Evolutionary conservation across 92 coral and sea anemone species (phyloP).

Genomic region (Zoanthus gigantus): DNA sequence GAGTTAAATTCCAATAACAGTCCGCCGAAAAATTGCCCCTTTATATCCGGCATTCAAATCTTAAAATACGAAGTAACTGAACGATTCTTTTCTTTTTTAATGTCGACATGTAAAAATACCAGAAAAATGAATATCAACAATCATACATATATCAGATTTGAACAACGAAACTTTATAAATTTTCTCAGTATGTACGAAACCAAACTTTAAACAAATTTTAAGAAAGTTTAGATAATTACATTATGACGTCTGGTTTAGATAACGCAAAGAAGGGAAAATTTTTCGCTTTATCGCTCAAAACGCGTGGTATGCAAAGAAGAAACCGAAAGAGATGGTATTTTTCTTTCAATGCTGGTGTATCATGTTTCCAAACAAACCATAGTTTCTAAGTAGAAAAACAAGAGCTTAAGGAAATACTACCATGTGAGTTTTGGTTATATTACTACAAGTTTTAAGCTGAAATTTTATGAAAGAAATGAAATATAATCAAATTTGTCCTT

Average conservation of each 20-base stretch:
- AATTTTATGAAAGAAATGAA: background rate
- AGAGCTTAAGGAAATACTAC: background rate
- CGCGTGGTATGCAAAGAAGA: background rate
- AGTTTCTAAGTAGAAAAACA: background rate
- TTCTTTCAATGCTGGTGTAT: constrained; percentile 1
- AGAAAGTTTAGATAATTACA: background rate
- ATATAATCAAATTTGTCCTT: constrained; percentile 6
- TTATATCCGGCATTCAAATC: too few species aligned
- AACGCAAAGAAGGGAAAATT: background rate
- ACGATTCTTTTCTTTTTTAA: too few species aligned
- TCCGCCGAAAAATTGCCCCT: too few species aligned
- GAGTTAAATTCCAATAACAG: too few species aligned
- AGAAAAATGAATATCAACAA: background rate
- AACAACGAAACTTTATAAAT: background rate
- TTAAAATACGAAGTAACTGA: too few species aligned
- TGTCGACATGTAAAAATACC: too few species aligned
- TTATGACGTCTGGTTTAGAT: background rate
- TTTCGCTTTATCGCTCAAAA: background rate
- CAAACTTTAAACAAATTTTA: background rate
- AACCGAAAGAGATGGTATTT: background rate
- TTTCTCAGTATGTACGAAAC: background rate
- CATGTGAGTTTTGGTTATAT: background rate
- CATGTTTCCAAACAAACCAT: constrained; percentile 20
- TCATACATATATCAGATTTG: background rate
- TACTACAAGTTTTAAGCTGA: background rate